These are phyloP conservation scores for Mungos mungo DNA, from an alignment of 2,113 vertebrate genomes.

Conservation along the genomic window DNA sequence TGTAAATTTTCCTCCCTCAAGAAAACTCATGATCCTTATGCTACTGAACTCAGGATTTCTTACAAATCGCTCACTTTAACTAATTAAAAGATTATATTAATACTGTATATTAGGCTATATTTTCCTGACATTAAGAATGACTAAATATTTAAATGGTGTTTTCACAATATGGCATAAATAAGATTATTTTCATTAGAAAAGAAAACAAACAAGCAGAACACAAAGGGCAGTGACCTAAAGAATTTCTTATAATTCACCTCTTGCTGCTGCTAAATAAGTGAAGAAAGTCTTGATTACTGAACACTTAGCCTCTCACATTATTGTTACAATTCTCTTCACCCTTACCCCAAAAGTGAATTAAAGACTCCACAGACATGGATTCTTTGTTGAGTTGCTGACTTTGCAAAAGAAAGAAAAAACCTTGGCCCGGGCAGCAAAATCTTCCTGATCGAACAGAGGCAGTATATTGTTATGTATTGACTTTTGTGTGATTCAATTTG, in stretches of 20 bases:
- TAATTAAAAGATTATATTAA: slow-evolving; percentile 72
- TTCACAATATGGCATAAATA: slow-evolving; percentile 64
- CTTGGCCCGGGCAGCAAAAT: slow-evolving; percentile 77
- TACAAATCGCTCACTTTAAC: slow-evolving; percentile 68
- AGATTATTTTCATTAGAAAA: slow-evolving; percentile 70
- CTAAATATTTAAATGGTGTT: slow-evolving; percentile 74
- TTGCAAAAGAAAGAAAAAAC: slow-evolving; percentile 61
- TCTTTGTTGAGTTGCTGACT: slow-evolving; percentile 81
- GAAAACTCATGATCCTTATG: slow-evolving; percentile 64
- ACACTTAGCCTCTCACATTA: slow-evolving; percentile 67
- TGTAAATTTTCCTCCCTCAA: slow-evolving; percentile 53
- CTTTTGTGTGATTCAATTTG: slow-evolving; percentile 85
- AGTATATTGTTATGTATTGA: slow-evolving; percentile 84
- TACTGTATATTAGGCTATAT: slow-evolving; percentile 59
- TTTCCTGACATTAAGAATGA: slow-evolving; percentile 74
- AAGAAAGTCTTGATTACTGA: slow-evolving; percentile 73
- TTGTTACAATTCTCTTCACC: slow-evolving; percentile 30
- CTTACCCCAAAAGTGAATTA: slow-evolving; percentile 54
- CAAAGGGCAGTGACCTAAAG: background rate
- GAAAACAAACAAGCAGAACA: slow-evolving; percentile 59
- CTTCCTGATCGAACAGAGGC: slow-evolving; percentile 80
- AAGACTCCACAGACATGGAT: slow-evolving; percentile 75
- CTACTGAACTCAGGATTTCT: slow-evolving; percentile 58
- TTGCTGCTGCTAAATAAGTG: slow-evolving; percentile 72
- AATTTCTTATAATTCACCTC: slow-evolving; percentile 67